phyloP scores from a whole-genome alignment of 2,113 vertebrate genomes.

The Rallus limicola region DNA sequence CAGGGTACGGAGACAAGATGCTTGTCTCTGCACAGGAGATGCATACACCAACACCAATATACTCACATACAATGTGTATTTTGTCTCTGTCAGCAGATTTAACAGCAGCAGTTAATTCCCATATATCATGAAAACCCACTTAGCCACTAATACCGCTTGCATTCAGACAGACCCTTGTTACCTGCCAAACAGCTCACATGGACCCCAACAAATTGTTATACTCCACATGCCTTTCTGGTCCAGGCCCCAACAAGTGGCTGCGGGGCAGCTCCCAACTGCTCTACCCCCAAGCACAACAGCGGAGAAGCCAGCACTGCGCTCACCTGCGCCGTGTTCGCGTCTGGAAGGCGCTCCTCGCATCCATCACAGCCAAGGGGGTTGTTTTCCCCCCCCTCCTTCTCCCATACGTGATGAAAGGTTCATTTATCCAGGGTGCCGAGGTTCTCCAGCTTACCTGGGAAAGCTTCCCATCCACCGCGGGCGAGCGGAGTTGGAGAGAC shows the following conservation, averaged over 20 bases:
- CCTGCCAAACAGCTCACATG: neutral
- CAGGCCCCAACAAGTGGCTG: neutral
- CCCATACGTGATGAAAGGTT: neutral
- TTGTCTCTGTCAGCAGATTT: neutral
- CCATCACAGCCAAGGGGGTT: neutral
- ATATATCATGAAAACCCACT: neutral
- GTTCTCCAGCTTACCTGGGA: slow-evolving; percentile 14
- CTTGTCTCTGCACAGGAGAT: neutral
- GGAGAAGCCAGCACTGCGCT: neutral
- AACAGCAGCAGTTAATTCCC: neutral
- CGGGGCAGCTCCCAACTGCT: neutral
- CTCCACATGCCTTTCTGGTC: neutral
- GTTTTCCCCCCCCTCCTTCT: neutral
- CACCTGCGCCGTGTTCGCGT: accelerated
- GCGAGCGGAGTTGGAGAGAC: neutral
- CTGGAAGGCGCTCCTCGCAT: neutral
- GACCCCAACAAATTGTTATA: no score
- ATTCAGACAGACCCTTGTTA: neutral
- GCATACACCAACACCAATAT: no score
- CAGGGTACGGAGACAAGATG: accelerated
- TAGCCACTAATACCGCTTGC: neutral
- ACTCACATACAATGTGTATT: accelerated
- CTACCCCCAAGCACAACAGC: neutral
- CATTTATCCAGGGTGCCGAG: neutral
- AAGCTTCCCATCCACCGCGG: slow-evolving; percentile 38